A percentile compares a stretch with the other conserved stretches of the same genome.
Conservation (phyloP, 2,888 invertebrate species). For the Cephus pygmeus region DNA sequence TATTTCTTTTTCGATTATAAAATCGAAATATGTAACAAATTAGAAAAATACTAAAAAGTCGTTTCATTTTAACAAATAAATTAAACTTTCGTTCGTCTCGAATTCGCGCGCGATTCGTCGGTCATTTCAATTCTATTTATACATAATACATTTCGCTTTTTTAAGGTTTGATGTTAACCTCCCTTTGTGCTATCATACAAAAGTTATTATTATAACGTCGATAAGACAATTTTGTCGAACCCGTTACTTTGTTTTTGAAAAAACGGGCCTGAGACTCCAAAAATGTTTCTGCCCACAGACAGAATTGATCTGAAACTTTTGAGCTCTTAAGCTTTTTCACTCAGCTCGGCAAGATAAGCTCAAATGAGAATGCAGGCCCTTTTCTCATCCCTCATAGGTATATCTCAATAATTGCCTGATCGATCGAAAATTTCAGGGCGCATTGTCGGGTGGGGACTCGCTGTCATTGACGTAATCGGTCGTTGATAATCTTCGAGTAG, state of each 20-base stretch:
- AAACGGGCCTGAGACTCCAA: neutral
- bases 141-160: neutral
- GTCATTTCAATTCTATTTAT: neutral
- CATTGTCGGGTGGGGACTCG: conserved; percentile 27
- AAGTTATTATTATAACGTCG: neutral
- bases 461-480: conserved; percentile 16
- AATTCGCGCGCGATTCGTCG: neutral
- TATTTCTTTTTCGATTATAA: neutral
- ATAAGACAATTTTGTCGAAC: neutral
- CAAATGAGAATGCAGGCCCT: neutral
- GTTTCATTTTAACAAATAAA: neutral
- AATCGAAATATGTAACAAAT: neutral
- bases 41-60: neutral
- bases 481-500: neutral
- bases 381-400: conserved; percentile 19
- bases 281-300: neutral
- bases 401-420: conserved; percentile 11
- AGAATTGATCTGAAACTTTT: neutral
- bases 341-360: neutral
- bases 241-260: neutral
- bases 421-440: conserved; percentile 23
- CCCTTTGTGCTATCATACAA: neutral
- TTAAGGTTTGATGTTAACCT: neutral
- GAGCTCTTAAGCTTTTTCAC: neutral
- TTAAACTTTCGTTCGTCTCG: neutral